Evolutionary conservation across 2,888 invertebrate species (phyloP), one percentile per base, ranked within the genome.

Genomic region (Actias luna): DNA sequence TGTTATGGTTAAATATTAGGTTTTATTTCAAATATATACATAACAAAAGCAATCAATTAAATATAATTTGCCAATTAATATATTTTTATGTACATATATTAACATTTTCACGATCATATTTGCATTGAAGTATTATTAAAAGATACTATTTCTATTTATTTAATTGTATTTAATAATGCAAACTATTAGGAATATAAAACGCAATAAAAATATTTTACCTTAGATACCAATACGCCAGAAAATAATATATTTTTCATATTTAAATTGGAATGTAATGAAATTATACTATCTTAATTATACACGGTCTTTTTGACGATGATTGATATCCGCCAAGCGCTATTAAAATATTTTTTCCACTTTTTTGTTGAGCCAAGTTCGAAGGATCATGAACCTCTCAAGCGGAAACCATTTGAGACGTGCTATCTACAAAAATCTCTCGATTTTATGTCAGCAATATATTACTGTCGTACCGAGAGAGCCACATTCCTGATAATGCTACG

Each of bases 401-500:
- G 88, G 87, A 89, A 89, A 88, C 83, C 79, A 88, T 89, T 86
- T 82, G 79, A 87, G 84, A 80, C 82, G 81, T 82, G 82, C 80
- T 90, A 92, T 92, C 92, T 84, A 75, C 74, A 79, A 77, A 72
- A 88, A 92, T 92, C 88, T 92, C 76, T 72, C 84, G 82, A 80
- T 82, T 91, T 91, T 88, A 89, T 88, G 91, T 88, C 88, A 83
- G 87, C 82, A 81, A 91, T 92, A 91, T 85, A 84, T 92, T 89
- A 90, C 85, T 82, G 85, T 86, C 88, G 76, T 67, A 80, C 83
- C 82, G 82, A 85, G 86, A 75, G 80, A 70, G 75, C 83, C 83
- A 69, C 87, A 88, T 88, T 86, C 83, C 74, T 79, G 88, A 87
- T 89, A 84, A 86, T 83, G 80, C 75, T 77, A 82, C 78, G 79